Evolutionary conservation across 2,113 vertebrate species (phyloP), one percentile per base, ranked within the genome.

Genomic region (Enhydra lutris): DNA sequence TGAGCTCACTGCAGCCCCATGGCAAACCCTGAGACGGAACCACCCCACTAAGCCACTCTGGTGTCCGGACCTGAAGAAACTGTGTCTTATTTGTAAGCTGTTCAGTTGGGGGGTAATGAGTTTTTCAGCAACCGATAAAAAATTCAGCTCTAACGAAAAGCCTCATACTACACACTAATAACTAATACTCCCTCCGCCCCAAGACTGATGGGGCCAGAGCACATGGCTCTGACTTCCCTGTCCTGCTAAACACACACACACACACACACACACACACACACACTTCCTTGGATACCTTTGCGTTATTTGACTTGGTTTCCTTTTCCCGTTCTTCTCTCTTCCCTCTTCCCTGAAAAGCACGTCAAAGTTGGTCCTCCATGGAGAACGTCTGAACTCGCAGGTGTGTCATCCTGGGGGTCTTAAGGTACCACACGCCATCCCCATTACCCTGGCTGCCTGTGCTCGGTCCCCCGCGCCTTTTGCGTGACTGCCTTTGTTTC

Each of bases 401-500:
- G 36, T 18, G 74, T 4, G 20, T 63, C 83, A 74, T 47, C 42
- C 36, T 24, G 15, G 36, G 88, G 74, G 34, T 34, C 81, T 39
- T 24, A 36, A 92, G 88, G 55, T 71, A 61, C 90, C 76, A 7
- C 3, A 36, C 13, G 1, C 50, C 12, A 45, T 61, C 45, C 52
- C 91, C 79, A 87, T 87, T 83, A 96, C 96, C 95, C 95, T 85
- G 85, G 73, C 94, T 52, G 96, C 95, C 90, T 47, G 82, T 78
- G 94, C 90, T 82, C 20, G 7, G 59, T 90, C 95, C 95, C 97
- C 17, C 0, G 59, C 13, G 90, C 84, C 96, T 96, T 92, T 85
- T 67, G 94, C 96, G 45, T 97, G 95, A 93, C 94, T 95, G 97
- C 93, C 96, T 97, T 97, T 97, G 97, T 98, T 97, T 97, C 71